Base-by-base conservation (phyloP, 2,888 invertebrate species). In the Aricia artaxerxes region DNA sequence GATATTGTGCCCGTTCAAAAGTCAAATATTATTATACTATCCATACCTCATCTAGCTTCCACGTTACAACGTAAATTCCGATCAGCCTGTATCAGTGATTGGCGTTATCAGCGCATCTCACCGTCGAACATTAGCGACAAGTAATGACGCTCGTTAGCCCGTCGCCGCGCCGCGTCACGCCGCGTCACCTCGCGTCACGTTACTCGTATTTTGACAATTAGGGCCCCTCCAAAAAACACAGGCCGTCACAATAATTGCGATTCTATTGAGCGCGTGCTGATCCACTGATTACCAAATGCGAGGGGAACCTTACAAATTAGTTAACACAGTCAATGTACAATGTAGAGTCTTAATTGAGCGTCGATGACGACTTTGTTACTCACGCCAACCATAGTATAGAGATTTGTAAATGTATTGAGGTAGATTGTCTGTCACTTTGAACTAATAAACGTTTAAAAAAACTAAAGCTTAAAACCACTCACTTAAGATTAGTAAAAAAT, bases 1-100 rank as follows among this genome's bases (percentile, higher is more conserved):
- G 24, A 24, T 24, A 24, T 24, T 24, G 24, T 24, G 24, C 24
- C 24, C 24, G 24, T 24, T 24, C 24, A 24, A 24, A 24, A 24
- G 24, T 24, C 24, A 24, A 24, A 24, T 24, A 24, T 24, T 24
- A 24, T 24, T 24, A 24, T 24, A 24, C 24, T 24, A 24, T 24
- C 24, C 24, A 24, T 24, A 24, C 24, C 24, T 24, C 24, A 24
- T 24, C 24, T 24, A 24, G 24, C 24, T 24, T 24, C 24, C 24
- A 24, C 24, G 24, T 24, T 24, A 24, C 24, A 24, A 24, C 24
- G 24, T 24, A 24, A 24, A 24, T 24, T 24, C 7, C n/a, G 78
- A 84, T 44, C 88, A 85, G 40, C 84, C 87, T 86, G 85, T 88
- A 81, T 9, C 16, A 40, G 81, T 85, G 85, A 88, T 88, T 88